These are phyloP conservation scores for Ammospiza nelsoni DNA, from an alignment of 2,113 vertebrate genomes.

Conservation along the genomic window DNA sequence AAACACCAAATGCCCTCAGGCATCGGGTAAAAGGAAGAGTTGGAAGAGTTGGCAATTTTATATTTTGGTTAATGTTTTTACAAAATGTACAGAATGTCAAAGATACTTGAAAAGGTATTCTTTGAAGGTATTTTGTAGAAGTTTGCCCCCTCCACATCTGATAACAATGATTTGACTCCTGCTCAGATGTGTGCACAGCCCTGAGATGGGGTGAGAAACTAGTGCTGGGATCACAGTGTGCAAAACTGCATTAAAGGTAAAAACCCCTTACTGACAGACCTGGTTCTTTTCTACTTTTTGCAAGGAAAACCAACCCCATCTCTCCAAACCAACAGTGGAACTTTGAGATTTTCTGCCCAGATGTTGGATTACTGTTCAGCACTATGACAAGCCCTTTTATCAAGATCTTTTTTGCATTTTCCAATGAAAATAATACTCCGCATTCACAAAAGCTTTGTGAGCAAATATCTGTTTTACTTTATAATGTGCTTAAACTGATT, in stretches of 20 bases:
- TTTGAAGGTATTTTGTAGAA: not conserved
- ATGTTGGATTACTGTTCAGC: not conserved
- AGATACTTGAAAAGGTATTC: not conserved
- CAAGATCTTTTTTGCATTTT: not conserved
- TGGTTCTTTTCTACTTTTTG: not conserved
- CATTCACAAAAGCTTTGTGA: not conserved
- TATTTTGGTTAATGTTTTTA: not conserved
- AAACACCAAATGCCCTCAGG: not conserved
- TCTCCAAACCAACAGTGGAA: not conserved
- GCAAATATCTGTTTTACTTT: not conserved
- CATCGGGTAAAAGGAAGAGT: not conserved
- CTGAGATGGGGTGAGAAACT: not conserved
- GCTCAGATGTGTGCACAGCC: not conserved
- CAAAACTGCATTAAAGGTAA: not conserved
- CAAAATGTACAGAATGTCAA: not conserved
- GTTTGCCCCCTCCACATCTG: not conserved
- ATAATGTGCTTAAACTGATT: not conserved
- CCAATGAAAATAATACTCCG: not conserved
- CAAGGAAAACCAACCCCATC: not conserved
- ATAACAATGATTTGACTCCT: not conserved
- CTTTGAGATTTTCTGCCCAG: not conserved
- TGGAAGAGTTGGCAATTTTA: not conserved
- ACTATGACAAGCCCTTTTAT: not conserved
- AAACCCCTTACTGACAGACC: not conserved
- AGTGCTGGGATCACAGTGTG: rapidly evolving